Evolutionary conservation across 2,888 invertebrate genomes (phyloP).

Genomic region (Ormyrus nitidulus): DNA sequence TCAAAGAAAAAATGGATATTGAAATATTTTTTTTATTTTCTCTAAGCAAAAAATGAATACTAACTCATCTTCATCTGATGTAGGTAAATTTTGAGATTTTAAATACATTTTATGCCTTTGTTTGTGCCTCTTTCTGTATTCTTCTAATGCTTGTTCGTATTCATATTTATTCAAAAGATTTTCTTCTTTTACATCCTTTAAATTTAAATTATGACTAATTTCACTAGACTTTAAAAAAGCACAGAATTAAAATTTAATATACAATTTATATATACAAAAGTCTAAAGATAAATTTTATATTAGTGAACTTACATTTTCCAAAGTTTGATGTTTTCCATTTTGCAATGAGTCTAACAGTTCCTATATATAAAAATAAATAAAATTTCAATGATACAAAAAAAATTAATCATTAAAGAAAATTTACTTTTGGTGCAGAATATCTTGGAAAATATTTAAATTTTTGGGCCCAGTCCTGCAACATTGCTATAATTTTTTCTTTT

Average conservation of each 20-base stretch:
- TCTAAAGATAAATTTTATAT: not conserved
- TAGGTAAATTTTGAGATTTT: not conserved
- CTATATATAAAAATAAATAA: slow-evolving; percentile 8
- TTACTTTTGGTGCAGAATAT: slow-evolving; percentile 23
- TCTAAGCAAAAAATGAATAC: not conserved
- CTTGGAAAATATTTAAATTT: slow-evolving; percentile 25
- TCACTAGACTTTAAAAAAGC: not conserved
- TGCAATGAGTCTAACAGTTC: not conserved
- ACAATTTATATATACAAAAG: not conserved
- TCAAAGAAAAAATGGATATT: not conserved
- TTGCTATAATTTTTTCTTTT: slow-evolving; percentile 13
- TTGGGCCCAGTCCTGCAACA: slow-evolving; percentile 5
- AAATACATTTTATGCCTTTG: not conserved
- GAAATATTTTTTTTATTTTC: not conserved
- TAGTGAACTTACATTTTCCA: too few relatives aligned
- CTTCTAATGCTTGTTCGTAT: not conserved
- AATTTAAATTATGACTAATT: not conserved
- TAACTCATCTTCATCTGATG: slow-evolving; percentile 35
- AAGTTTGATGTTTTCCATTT: not conserved
- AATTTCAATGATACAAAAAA: not conserved
- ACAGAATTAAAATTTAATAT: not conserved
- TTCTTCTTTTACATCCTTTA: not conserved
- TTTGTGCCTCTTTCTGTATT: not conserved
- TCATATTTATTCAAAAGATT: not conserved
- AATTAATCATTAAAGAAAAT: not conserved